A percentile compares a stretch with the other conserved stretches of the same genome.
phyloP scores from a whole-genome alignment of 2,888 invertebrate species.

The Andrena chrysosceles region DNA sequence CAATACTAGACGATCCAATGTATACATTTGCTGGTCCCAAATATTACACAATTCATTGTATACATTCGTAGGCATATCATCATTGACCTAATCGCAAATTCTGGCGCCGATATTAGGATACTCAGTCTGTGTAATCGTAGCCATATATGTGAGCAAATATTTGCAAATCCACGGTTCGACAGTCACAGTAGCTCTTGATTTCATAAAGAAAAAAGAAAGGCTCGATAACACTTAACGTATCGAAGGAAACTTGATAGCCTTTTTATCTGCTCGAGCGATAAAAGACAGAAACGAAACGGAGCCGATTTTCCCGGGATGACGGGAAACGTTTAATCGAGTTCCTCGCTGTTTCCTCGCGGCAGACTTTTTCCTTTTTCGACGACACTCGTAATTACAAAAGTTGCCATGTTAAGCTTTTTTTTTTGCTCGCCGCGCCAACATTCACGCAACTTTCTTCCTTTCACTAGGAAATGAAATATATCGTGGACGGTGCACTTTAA shows the following conservation, averaged over 20 bases:
- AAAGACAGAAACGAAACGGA: not conserved
- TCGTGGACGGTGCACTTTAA: constrained; percentile 34
- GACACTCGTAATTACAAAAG: constrained; percentile 57
- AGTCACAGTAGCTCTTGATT: not conserved
- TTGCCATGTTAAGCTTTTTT: constrained; percentile 41
- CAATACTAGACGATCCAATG: no score
- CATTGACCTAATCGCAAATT: not conserved
- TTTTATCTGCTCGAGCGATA: constrained; percentile 6
- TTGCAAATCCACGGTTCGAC: not conserved
- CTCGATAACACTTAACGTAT: not conserved
- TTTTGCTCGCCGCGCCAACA: constrained; percentile 25
- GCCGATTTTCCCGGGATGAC: not conserved
- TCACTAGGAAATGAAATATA: constrained; percentile 53
- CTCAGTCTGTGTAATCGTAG: not conserved
- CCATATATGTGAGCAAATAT: not conserved
- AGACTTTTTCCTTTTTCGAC: constrained; percentile 35
- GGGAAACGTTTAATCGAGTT: constrained; percentile 58
- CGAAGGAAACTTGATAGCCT: not conserved
- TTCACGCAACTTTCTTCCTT: constrained; percentile 54
- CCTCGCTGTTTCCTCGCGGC: constrained; percentile 35
- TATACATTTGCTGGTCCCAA: no score
- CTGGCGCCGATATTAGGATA: no score
- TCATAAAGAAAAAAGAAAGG: not conserved
- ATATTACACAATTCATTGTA: no score
- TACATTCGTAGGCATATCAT: no score